These are phyloP conservation scores for Aspidapion aeneum DNA, from an alignment of 2,888 invertebrate genomes.

Conservation along the genomic window DNA sequence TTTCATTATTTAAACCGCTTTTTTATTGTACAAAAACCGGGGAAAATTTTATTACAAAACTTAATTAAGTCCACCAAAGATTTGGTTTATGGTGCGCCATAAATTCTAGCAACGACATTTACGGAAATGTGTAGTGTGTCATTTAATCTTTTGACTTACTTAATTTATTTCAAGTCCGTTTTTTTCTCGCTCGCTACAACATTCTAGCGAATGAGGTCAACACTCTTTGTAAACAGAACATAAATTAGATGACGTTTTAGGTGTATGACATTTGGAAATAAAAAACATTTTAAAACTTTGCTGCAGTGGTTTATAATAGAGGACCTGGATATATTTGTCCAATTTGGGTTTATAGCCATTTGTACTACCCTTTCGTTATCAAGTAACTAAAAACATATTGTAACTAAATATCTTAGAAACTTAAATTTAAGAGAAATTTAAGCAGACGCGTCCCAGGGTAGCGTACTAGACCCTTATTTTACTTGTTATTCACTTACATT, in stretches of 20 bases:
- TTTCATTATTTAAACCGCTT: neutral
- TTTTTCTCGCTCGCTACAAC: neutral
- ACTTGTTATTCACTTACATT: too few species aligned
- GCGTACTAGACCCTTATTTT: too few species aligned
- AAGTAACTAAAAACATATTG: too few species aligned
- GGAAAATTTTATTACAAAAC: neutral
- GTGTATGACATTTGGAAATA: too few species aligned
- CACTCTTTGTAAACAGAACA: neutral
- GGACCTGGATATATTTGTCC: too few species aligned
- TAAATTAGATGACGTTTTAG: neutral
- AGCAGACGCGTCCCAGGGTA: too few species aligned
- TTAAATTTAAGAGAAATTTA: too few species aligned
- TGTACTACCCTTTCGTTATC: too few species aligned
- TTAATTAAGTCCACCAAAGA: neutral
- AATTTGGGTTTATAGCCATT: too few species aligned
- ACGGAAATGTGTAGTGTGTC: neutral
- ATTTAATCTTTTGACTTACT: neutral
- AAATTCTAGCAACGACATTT: neutral
- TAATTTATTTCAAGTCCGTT: neutral
- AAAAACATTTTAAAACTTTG: too few species aligned
- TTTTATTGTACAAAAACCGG: neutral
- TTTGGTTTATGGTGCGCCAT: neutral
- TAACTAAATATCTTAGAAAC: too few species aligned
- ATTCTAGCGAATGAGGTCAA: neutral
- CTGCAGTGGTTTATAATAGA: too few species aligned